These are phyloP conservation scores for Chamaea fasciata DNA, from an alignment of 2,113 vertebrate genomes.

Conservation along the genomic window DNA sequence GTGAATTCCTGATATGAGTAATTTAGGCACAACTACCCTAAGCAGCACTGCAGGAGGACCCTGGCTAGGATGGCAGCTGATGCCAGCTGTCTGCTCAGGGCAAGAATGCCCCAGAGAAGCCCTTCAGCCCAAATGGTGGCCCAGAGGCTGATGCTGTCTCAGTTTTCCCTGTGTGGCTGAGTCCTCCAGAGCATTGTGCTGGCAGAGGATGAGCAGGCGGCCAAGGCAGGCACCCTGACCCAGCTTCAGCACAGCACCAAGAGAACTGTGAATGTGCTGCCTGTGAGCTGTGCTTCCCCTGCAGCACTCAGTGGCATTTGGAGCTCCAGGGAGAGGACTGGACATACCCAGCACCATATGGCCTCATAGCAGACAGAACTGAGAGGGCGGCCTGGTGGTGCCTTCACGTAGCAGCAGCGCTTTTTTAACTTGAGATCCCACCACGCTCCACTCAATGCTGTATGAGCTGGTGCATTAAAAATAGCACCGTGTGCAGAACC, in stretches of 20 bases:
- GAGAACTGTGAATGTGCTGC: rapidly evolving
- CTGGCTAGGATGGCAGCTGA: neutral
- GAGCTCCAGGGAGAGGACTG: rapidly evolving
- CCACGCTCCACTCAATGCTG: neutral
- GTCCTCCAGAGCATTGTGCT: neutral
- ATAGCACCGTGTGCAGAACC: neutral
- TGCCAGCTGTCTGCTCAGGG: neutral
- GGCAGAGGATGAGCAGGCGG: neutral
- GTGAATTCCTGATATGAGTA: neutral
- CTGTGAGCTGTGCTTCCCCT: neutral
- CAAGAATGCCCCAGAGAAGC: neutral
- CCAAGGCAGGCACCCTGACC: neutral
- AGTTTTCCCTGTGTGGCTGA: rapidly evolving
- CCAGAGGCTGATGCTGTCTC: neutral
- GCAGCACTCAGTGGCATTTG: neutral
- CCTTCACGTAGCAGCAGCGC: rapidly evolving
- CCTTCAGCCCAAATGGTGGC: neutral
- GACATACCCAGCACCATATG: neutral
- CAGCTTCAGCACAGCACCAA: rapidly evolving
- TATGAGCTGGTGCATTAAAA: neutral
- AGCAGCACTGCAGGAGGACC: neutral
- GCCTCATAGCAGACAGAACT: neutral
- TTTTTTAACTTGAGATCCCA: neutral
- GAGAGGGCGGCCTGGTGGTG: rapidly evolving
- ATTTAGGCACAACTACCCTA: neutral